Evolutionary conservation across 2,888 invertebrate genomes (phyloP).

Genomic region (Hemicrepidius hirtus): DNA sequence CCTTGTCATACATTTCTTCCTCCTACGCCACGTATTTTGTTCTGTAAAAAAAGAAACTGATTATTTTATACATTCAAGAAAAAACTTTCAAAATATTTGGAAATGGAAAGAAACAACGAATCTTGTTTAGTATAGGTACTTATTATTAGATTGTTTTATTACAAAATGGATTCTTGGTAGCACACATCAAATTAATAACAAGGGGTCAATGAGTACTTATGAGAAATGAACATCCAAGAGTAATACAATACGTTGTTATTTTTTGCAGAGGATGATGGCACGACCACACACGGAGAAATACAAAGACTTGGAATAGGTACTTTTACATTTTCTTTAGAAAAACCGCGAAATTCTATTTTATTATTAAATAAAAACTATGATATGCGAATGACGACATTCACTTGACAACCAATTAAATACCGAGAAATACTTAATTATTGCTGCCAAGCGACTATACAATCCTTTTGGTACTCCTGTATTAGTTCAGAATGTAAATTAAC

Average conservation of each 20-base stretch:
- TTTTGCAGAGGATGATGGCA: no score
- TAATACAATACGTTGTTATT: background rate
- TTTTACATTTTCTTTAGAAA: conserved; percentile 4
- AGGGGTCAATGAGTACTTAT: background rate
- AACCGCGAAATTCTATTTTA: background rate
- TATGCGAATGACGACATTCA: conserved; percentile 13
- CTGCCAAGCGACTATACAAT: background rate
- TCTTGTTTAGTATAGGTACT: no score
- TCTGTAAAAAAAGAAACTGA: conserved; percentile 62
- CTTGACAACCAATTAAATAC: conserved; percentile 19
- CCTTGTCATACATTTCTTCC: conserved; percentile 59
- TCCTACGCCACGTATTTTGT: conserved; percentile 61
- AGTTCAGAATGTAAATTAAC: no score
- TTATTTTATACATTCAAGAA: background rate
- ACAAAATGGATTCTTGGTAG: background rate
- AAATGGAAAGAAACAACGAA: no score
- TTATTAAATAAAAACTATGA: conserved; percentile 7
- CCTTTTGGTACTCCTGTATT: no score
- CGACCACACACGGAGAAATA: no score
- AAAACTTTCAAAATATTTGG: no score
- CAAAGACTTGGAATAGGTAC: background rate
- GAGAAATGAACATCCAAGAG: background rate
- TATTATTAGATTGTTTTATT: background rate
- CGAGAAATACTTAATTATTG: background rate
- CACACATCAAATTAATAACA: conserved; percentile 1